phyloP scores from a whole-genome alignment of 2,888 invertebrate genomes.

The Ormyrus nitidulus region DNA sequence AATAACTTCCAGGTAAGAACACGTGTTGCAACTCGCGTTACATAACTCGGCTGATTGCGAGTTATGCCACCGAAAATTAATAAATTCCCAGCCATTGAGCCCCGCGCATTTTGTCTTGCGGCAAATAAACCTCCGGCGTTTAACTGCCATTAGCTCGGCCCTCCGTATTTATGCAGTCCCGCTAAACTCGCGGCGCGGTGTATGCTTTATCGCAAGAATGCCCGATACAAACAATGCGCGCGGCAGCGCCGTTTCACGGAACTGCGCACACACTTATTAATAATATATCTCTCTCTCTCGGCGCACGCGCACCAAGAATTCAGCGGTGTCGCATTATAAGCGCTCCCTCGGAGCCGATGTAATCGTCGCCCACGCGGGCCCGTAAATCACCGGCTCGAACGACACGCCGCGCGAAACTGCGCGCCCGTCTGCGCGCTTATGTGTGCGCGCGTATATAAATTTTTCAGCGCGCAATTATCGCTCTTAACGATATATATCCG shows the following conservation, averaged over 20 bases:
- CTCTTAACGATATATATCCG: slow-evolving; percentile 44
- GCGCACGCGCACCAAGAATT: too few species aligned
- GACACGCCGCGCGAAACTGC: slow-evolving; percentile 13
- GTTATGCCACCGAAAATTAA: too few species aligned
- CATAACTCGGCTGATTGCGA: too few species aligned
- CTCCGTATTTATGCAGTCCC: too few species aligned
- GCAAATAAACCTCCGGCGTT: too few species aligned
- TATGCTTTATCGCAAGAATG: background rate
- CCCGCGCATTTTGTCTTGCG: too few species aligned
- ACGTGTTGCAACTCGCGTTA: too few species aligned
- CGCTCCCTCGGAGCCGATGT: slow-evolving; percentile 38
- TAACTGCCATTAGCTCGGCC: too few species aligned
- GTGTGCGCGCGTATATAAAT: slow-evolving; percentile 7
- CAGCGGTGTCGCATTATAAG: slow-evolving; percentile 30
- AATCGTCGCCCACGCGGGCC: slow-evolving; percentile 46
- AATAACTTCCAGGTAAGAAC: too few species aligned
- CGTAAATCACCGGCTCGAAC: slow-evolving; percentile 49
- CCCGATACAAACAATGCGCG: background rate
- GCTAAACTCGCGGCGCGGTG: too few species aligned
- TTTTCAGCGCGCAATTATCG: slow-evolving; percentile 55
- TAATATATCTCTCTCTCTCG: too few species aligned
- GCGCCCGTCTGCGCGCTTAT: background rate
- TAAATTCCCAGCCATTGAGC: too few species aligned
- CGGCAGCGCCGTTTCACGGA: background rate
- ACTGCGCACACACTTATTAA: background rate